Percentiles rank a stretch among this genome's conserved stretches.
Evolutionary conservation across 2,797 vertebrate species (phyloP).

Genomic region (Rachycentron canadum): DNA sequence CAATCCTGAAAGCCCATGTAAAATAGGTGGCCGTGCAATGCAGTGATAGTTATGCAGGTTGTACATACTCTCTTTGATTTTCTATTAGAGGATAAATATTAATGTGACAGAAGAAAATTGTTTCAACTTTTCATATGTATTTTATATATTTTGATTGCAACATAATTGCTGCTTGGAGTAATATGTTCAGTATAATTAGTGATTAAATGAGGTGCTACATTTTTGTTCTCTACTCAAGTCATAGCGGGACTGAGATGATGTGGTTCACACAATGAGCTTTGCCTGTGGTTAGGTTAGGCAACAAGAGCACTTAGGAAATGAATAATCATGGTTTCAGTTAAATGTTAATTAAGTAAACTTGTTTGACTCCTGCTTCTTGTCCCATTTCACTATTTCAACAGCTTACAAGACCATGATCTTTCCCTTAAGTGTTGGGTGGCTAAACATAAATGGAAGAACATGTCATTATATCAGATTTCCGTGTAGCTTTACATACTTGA

Average conservation of each 20-base stretch:
- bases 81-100: background rate
- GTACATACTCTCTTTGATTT: too few species aligned
- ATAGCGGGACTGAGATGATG: background rate
- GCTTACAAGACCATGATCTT: background rate
- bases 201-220: background rate
- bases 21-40: background rate
- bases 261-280: background rate
- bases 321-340: slow-evolving; percentile 8
- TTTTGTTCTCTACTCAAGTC: background rate
- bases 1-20: background rate
- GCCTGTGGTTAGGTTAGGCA: background rate
- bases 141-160: background rate
- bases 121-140: background rate
- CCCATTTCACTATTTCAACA: background rate
- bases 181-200: background rate
- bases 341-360: background rate
- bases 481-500: background rate
- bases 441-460: background rate
- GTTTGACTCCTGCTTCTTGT: background rate
- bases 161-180: background rate
- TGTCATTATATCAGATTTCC: background rate
- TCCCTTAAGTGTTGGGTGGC: background rate
- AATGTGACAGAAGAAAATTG: background rate
- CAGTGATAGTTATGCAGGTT: background rate
- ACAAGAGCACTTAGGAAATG: slow-evolving; percentile 7